Evolutionary conservation across 2,888 invertebrate species (phyloP), one percentile per base, ranked within the genome.

Genomic region (Tuta absoluta): DNA sequence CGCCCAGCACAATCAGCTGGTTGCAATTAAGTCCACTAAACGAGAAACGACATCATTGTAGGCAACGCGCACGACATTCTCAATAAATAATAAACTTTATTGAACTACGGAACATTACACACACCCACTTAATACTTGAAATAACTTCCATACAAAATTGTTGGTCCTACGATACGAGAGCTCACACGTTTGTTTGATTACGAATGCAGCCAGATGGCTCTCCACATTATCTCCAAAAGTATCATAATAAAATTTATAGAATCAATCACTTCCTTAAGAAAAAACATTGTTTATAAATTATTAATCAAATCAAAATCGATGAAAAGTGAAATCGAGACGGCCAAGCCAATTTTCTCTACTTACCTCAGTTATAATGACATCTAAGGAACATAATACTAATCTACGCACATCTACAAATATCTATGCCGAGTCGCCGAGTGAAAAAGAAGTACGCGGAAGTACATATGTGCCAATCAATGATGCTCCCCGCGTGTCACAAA

Each of bases 1-100:
- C n/a, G 10, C 74, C 80, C 79, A 80, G 69, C 71, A 63, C 73
- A 72, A 72, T 69, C 66, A 71, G 66, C 66, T 66, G 65, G 69
- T 1, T 66, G 69, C 72, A 71, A 76, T 75, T 75, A 75, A 74
- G 68, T 33, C 66, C 64, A 66, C 37, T 8, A n/a, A 58, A 58
- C 37, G 33, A 23, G 19, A 68, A 66, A 61, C 63, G 62, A 65
- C 66, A 65, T 66, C 68, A 69, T 68, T 69, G 65, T 68, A 28
- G 65, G 64, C 65, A 66, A 64, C 67, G 5, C 8, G 33, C 49
- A 12, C 59, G 49, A 33, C 33, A 19, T 8, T 17, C 33, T 33
- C 33, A 56, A 56, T 56, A 33, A 56, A 56, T 56, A 56, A 33
- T 33, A 14, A 24, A 56, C 23, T 51, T 23, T 51, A 56, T 33